phyloP scores from a whole-genome alignment of 2,888 invertebrate genomes.

The Synanthedon vespiformis region DNA sequence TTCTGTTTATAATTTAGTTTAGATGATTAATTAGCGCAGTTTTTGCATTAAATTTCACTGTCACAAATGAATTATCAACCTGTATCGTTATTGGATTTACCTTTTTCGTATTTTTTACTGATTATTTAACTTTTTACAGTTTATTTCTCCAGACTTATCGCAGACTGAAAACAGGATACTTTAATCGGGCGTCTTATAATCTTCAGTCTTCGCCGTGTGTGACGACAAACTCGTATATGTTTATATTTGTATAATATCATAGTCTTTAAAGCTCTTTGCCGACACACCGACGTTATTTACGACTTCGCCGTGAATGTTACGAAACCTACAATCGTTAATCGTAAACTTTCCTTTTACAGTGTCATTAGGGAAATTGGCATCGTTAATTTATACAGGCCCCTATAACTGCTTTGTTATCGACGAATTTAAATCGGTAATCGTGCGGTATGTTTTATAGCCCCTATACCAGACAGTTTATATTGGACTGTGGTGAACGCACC shows the following conservation, averaged over 20 bases:
- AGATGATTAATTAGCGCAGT: too few species aligned
- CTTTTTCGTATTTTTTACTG: too few species aligned
- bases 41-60: too few species aligned
- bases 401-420: slow-evolving; percentile 57
- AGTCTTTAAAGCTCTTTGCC: not conserved
- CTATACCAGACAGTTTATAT: slow-evolving; percentile 53
- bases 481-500: slow-evolving; percentile 11
- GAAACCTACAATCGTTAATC: slow-evolving; percentile 31
- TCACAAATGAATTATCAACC: too few species aligned
- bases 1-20: too few species aligned
- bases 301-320: not conserved
- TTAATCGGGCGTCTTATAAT: too few species aligned
- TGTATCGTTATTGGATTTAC: too few species aligned
- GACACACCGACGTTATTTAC: not conserved
- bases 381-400: slow-evolving; percentile 62
- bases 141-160: too few species aligned
- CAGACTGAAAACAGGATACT: too few species aligned
- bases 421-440: slow-evolving; percentile 63
- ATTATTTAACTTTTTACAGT: too few species aligned
- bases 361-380: slow-evolving; percentile 67
- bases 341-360: slow-evolving; percentile 66
- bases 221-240: not conserved
- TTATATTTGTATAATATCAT: not conserved
- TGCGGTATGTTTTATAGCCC: slow-evolving; percentile 61
- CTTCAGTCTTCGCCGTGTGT: too few species aligned